Percentiles rank a stretch among this genome's conserved stretches.
phyloP scores from a whole-genome alignment of 1,140 invertebrate species.

The Plutomurus gul region DNA sequence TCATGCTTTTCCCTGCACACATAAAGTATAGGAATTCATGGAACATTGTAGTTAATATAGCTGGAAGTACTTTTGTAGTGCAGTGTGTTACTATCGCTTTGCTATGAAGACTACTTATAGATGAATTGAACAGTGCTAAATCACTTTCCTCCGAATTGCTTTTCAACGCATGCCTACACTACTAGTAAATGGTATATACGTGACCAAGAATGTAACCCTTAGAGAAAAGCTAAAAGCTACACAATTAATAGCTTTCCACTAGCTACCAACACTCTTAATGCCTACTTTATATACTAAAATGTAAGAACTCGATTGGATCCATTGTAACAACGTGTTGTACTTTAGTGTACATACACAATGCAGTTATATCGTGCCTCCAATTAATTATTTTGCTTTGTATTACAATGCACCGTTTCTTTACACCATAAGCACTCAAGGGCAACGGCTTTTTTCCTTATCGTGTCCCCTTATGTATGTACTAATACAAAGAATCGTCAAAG shows the following conservation, averaged over 20 bases:
- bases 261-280: too few relatives aligned
- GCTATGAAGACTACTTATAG: background rate
- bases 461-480: background rate
- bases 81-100: background rate
- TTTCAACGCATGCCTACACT: too few relatives aligned
- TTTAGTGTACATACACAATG: background rate
- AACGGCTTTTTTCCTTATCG: slow-evolving; percentile 3
- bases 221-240: too few relatives aligned
- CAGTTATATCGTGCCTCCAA: slow-evolving; percentile 33
- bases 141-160: slow-evolving; percentile 39
- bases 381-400: slow-evolving; percentile 24
- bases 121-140: slow-evolving; percentile 11
- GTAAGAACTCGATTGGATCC: too few relatives aligned
- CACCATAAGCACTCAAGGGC: background rate
- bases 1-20: too few relatives aligned
- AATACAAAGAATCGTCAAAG: background rate
- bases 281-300: background rate
- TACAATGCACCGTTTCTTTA: background rate
- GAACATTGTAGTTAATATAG: background rate
- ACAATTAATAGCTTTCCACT: background rate
- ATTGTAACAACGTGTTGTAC: too few relatives aligned
- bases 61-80: slow-evolving; percentile 15
- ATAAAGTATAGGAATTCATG: background rate
- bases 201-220: too few relatives aligned
- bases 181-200: too few relatives aligned